Conservation (phyloP, 2,113 vertebrate species). For the Climacteris rufus region DNA sequence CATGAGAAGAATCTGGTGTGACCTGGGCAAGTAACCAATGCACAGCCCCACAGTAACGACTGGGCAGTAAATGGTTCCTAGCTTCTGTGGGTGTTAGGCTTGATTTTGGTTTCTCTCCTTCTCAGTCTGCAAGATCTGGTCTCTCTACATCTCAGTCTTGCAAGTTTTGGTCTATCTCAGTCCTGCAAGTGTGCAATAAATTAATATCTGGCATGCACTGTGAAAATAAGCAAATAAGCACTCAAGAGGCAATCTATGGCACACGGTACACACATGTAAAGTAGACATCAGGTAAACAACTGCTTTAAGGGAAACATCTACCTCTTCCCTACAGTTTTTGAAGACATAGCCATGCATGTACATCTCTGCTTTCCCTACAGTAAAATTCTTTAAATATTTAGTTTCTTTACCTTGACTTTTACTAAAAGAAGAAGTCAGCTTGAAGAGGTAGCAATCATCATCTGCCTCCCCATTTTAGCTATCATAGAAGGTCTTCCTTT, state of each 20-base stretch:
- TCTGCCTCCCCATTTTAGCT: background rate
- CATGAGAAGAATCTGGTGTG: background rate
- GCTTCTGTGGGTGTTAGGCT: background rate
- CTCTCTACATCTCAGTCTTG: background rate
- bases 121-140: background rate
- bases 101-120: background rate
- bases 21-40: background rate
- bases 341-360: background rate
- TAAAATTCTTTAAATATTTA: background rate
- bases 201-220: background rate
- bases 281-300: background rate
- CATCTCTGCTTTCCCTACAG: background rate
- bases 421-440: background rate
- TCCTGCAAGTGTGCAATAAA: background rate
- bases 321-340: background rate
- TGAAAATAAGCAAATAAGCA: background rate
- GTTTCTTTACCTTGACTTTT: background rate
- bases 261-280: background rate
- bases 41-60: background rate
- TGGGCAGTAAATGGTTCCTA: background rate
- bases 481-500: background rate
- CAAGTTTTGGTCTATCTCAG: background rate
- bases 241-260: background rate
- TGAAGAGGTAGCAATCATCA: background rate
- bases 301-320: background rate